Evolutionary conservation across 2,797 vertebrate species (phyloP), one percentile per base, ranked within the genome.

Genomic region (Oryzias sinensis): DNA sequence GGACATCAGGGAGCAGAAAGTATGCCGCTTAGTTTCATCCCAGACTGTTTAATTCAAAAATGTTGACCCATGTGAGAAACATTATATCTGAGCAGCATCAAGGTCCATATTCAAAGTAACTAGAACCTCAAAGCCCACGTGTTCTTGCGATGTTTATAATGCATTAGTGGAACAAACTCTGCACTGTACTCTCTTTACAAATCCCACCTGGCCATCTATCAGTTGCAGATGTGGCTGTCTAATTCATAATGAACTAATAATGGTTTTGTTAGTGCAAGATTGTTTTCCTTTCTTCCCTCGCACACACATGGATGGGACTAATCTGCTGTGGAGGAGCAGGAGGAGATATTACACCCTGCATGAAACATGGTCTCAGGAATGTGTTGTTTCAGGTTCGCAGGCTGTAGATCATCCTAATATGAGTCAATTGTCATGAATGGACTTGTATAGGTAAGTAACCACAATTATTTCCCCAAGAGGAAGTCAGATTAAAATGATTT

Each of bases 201-300:
- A 87, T 88, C 87, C 83, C 84, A 90, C 87, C 90, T 88, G 85
- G 85, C 65, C 77, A 14, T 70, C 65, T 85, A 91, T 92, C 89
- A 86, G 86, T 92, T 88, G 81, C 91, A 98, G 95, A 97, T 97
- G 96, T 96, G 93, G 87, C 90, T 87, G 89, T 91, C 90, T 91
- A 93, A 94, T 94, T 93, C 95, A 92, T 93, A 93, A 84, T 90
- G 87, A 93, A 89, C 89, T 93, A 93, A 95, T 94, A 96, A 93
- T 93, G 91, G 88, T 90, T 91, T 91, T 94, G 93, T 93, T 94
- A 90, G 92, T 92, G 90, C 90, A 89, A 81, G 89, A 80, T 76
- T 88, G 88, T 89, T 90, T 87, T 91, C 57, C 88, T 92, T 93
- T 73, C 79, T 80, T 87, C 88, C 89, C 79, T 74, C 61, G 52